Evolutionary conservation across 2,113 vertebrate genomes (phyloP).

Genomic region (Hemichromis elongatus): DNA sequence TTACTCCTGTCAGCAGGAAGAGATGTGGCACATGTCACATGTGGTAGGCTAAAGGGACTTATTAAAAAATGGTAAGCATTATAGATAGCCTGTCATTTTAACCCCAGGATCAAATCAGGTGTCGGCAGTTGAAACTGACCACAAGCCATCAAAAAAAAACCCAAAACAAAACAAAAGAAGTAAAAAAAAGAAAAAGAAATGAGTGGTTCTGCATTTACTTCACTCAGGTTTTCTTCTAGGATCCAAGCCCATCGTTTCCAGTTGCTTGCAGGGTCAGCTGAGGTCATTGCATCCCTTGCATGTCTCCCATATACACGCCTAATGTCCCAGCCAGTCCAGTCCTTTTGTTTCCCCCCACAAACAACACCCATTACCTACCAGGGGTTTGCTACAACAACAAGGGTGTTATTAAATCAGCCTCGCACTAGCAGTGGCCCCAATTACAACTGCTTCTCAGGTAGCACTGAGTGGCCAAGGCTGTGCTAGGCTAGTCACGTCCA

Average conservation of each 20-base stretch:
- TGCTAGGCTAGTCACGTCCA: slow-evolving; percentile 15
- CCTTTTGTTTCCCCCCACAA: slow-evolving; percentile 43
- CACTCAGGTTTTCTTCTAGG: neutral
- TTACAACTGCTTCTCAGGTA: slow-evolving; percentile 35
- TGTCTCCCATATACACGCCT: neutral
- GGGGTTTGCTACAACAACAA: slow-evolving; percentile 43
- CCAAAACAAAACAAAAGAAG: neutral
- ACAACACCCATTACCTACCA: slow-evolving; percentile 39
- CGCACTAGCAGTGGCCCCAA: slow-evolving; percentile 22
- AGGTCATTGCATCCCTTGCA: slow-evolving; percentile 11
- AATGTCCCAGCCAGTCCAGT: slow-evolving; percentile 1
- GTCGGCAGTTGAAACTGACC: neutral
- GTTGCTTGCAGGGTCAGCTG: slow-evolving; percentile 23
- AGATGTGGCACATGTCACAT: slow-evolving; percentile 57
- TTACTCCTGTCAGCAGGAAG: slow-evolving; percentile 37
- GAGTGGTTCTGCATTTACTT: neutral
- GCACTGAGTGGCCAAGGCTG: neutral
- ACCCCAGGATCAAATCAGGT: neutral
- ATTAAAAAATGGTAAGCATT: neutral
- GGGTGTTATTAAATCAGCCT: slow-evolving; percentile 52
- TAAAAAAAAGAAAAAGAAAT: neutral
- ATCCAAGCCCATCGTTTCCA: slow-evolving; percentile 30
- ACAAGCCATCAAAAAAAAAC: neutral
- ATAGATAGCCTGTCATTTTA: neutral
- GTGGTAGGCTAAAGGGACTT: slow-evolving; percentile 5